Evolutionary conservation across 2,797 vertebrate species (phyloP).

Genomic region (Trachurus trachurus): DNA sequence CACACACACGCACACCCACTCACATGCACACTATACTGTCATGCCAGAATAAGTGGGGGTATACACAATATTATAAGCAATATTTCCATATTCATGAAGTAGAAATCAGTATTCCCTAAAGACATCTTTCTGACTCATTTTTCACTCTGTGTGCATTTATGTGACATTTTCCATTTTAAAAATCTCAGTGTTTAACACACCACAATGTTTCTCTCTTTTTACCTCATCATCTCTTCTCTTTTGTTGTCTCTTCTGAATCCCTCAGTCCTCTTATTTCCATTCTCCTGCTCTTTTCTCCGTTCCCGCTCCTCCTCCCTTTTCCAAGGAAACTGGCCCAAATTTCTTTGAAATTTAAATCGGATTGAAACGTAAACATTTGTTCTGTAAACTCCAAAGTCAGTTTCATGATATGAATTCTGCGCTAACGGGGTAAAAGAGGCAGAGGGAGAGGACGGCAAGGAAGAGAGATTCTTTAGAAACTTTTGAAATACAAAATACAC

Average conservation of each 20-base stretch:
- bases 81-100: slow-evolving; percentile 60
- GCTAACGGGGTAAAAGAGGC: not conserved
- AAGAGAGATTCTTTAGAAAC: slow-evolving; percentile 23
- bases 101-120: slow-evolving; percentile 42
- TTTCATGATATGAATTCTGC: slow-evolving; percentile 42
- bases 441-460: slow-evolving; percentile 9
- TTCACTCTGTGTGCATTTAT: slow-evolving; percentile 14
- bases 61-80: slow-evolving; percentile 42
- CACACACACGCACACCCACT: slow-evolving; percentile 22
- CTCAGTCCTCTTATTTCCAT: slow-evolving; percentile 25
- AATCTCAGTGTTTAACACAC: slow-evolving; percentile 43
- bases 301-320: slow-evolving; percentile 18
- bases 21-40: slow-evolving; percentile 21
- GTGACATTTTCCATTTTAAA: slow-evolving; percentile 41
- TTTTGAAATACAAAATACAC: slow-evolving; percentile 24
- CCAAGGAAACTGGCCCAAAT: slow-evolving; percentile 30
- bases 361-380: slow-evolving; percentile 58
- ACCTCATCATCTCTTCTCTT: slow-evolving; percentile 35
- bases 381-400: slow-evolving; percentile 50
- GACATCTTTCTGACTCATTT: slow-evolving; percentile 41
- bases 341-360: slow-evolving; percentile 67
- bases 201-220: slow-evolving; percentile 37
- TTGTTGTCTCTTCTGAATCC: slow-evolving; percentile 27
- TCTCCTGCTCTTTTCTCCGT: slow-evolving; percentile 20
- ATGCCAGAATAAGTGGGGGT: slow-evolving; percentile 28